Evolutionary conservation across 2,888 invertebrate species (phyloP).

Genomic region (Morpho deidamia): DNA sequence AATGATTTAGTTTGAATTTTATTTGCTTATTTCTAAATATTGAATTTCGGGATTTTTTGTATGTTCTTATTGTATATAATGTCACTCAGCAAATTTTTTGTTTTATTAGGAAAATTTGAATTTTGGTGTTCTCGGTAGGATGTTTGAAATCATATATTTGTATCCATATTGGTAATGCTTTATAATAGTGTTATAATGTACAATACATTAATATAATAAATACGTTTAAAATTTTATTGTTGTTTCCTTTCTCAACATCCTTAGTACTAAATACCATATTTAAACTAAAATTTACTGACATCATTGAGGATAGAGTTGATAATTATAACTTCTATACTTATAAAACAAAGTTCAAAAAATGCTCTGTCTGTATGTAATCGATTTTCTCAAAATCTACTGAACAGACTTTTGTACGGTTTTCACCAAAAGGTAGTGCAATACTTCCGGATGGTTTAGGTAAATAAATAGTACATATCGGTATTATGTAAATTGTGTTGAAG

Average conservation of each 20-base stretch:
- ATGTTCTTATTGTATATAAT: neutral
- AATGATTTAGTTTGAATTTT: neutral
- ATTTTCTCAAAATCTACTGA: too few species aligned
- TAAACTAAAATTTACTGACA: neutral
- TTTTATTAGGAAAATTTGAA: constrained; percentile 36
- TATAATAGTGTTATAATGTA: constrained; percentile 62
- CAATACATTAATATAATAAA: constrained; percentile 42
- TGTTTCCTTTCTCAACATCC: constrained; percentile 13
- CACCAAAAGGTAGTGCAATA: too few species aligned
- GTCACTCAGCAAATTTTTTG: constrained; percentile 11
- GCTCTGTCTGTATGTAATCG: too few species aligned
- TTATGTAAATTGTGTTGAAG: too few species aligned
- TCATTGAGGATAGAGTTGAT: too few species aligned
- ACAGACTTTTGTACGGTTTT: too few species aligned
- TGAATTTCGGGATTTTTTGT: too few species aligned
- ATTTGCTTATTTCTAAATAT: neutral
- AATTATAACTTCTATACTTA: too few species aligned
- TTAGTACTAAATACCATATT: too few species aligned
- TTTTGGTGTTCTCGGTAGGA: neutral
- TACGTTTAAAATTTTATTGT: constrained; percentile 40
- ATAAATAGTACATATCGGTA: too few species aligned
- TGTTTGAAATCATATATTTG: neutral
- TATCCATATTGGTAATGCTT: constrained; percentile 45
- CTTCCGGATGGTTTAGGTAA: too few species aligned
- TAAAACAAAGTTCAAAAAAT: too few species aligned